Percentiles rank a stretch among this genome's conserved stretches.
Evolutionary conservation across 2,113 vertebrate species (phyloP).

Genomic region (Axis porcinus): DNA sequence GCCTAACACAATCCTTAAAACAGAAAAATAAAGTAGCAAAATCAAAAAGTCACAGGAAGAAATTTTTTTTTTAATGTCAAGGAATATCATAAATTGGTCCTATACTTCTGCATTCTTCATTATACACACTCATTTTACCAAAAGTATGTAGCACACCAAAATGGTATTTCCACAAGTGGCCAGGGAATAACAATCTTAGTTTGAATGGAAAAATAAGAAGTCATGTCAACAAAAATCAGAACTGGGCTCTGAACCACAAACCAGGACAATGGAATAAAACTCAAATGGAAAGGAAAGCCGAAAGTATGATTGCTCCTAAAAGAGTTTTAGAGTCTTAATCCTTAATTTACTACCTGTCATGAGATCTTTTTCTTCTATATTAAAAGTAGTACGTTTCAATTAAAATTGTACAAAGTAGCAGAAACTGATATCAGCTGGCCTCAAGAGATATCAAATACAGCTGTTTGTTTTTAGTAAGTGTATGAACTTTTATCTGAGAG

Average conservation of each 20-base stretch:
- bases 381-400: neutral
- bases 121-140: neutral
- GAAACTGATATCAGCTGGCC: neutral
- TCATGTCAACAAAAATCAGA: neutral
- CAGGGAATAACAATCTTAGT: neutral
- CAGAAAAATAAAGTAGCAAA: neutral
- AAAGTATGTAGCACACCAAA: neutral
- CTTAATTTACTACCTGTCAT: neutral
- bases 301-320: neutral
- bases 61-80: neutral
- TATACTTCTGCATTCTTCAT: neutral
- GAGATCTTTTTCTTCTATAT: neutral
- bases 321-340: neutral
- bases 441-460: neutral
- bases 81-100: neutral
- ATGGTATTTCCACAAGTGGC: neutral
- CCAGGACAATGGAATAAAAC: neutral
- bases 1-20: neutral
- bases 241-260: neutral
- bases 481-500: constrained; percentile 5
- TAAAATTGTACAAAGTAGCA: neutral
- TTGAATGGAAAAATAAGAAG: neutral
- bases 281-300: neutral
- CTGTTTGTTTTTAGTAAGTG: constrained; percentile 35
- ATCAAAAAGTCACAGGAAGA: neutral